phyloP scores from a whole-genome alignment of 2,113 vertebrate genomes.

The Centropus unirufus region DNA sequence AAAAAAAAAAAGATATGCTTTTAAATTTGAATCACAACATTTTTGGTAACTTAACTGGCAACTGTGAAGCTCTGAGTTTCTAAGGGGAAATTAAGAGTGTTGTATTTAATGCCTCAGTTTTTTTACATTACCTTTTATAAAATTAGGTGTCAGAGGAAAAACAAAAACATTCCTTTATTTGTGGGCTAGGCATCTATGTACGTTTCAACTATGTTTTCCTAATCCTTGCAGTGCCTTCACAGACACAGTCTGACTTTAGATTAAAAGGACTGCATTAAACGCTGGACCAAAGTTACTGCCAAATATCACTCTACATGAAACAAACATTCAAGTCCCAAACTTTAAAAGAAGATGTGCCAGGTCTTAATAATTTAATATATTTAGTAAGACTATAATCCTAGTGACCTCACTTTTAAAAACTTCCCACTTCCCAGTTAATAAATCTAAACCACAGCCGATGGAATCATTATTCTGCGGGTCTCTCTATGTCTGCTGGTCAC shows the following conservation, averaged over 20 bases:
- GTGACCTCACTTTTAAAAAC: background rate
- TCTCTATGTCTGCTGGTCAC: slow-evolving; percentile 5
- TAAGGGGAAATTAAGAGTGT: background rate
- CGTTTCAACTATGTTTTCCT: background rate
- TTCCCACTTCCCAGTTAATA: background rate
- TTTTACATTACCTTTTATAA: background rate
- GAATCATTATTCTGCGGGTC: background rate
- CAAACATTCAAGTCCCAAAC: background rate
- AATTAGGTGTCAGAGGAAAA: background rate
- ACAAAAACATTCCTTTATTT: background rate
- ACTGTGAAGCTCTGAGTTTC: background rate
- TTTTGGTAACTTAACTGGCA: background rate
- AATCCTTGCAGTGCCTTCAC: background rate
- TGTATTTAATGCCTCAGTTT: background rate
- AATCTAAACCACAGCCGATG: slow-evolving; percentile 1
- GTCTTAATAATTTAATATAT: background rate
- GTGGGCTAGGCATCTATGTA: background rate
- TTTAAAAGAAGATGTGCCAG: background rate
- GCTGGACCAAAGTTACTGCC: background rate
- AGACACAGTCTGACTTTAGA: background rate
- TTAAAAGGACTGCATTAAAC: background rate
- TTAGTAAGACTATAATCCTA: background rate
- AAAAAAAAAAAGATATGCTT: background rate
- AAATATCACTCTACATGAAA: background rate
- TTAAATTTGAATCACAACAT: background rate